These are phyloP conservation scores for Manis javanica DNA, from an alignment of 2,797 vertebrate species.

Conservation along the genomic window DNA sequence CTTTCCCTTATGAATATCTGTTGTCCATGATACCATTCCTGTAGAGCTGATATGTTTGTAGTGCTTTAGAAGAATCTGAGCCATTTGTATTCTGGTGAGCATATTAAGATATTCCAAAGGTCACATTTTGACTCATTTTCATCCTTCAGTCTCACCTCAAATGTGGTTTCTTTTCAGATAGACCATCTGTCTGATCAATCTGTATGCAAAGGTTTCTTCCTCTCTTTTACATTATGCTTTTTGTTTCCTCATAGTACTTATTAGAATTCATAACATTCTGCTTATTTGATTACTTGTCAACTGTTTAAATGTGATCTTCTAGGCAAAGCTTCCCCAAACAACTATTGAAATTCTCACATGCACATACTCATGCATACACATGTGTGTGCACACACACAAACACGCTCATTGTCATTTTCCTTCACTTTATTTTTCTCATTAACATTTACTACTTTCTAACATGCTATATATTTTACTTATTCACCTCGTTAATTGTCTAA, in stretches of 20 bases:
- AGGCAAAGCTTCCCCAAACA: not conserved
- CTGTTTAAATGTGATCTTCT: constrained; percentile 18
- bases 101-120: constrained; percentile 21
- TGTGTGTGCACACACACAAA: not conserved
- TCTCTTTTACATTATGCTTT: constrained; percentile 1
- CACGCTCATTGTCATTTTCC: not conserved
- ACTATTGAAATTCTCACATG: not conserved
- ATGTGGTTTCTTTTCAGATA: not conserved
- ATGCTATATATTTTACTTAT: not conserved
- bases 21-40: not conserved
- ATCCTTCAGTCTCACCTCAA: not conserved
- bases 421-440: not conserved
- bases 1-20: not conserved
- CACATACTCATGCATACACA: not conserved
- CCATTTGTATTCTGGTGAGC: not conserved
- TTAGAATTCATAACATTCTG: not conserved
- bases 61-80: not conserved
- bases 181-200: not conserved
- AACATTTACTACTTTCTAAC: constrained; percentile 28
- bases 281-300: not conserved
- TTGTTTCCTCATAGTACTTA: not conserved
- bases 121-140: not conserved
- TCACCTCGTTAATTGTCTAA: not conserved
- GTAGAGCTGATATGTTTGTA: not conserved
- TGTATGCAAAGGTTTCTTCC: not conserved